Evolutionary conservation across 2,113 vertebrate genomes (phyloP), one percentile per base, ranked within the genome.

Genomic region (Murina feae): DNA sequence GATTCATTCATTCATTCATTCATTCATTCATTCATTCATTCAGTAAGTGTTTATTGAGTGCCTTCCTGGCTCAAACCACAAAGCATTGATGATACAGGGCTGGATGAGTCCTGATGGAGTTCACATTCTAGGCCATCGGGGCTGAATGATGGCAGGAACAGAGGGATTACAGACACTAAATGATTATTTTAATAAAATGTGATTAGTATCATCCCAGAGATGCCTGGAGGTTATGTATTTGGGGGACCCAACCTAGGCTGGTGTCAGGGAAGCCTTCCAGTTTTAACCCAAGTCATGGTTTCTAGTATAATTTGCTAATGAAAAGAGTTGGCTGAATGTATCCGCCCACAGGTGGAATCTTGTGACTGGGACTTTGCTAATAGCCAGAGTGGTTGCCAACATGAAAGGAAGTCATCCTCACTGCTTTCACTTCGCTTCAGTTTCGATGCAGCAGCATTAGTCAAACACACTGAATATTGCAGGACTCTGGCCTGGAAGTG

Each of bases 1-100:
- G 47, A 14, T 83, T 82, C 37, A 72, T 47, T 88, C 49, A n/a
- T n/a, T n/a, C 37, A 72, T 47, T 88, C 49, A 72, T 66, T 96
- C 39, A 89, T 66, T 96, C 35, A 89, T n/a, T n/a, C 37, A 72
- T 47, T 88, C 49, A 72, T 66, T 96, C 39, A 89, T 66, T 96
- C 35, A 89, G 21, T 71, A 91, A 68, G 53, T 66, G 75, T 53
- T 60, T 60, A 39, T 49, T 42, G 12, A 91, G 47, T 25, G 16
- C 2, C 20, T 94, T 10, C 6, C 17, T 81, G 89, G 6, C 72
- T 69, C 65, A 55, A 68, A 72, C 6, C 17, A 76, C 14, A 47
- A 85, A 76, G 42, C 23, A 82, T 21, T 39, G 32, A 63, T 42
- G 37, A n/a, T 16, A 18, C 4, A 72, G 58, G 20, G 72, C 13